Percentiles rank a stretch among this genome's conserved stretches.
Evolutionary conservation across 2,797 vertebrate genomes (phyloP).

Genomic region (Smutsia gigantea): DNA sequence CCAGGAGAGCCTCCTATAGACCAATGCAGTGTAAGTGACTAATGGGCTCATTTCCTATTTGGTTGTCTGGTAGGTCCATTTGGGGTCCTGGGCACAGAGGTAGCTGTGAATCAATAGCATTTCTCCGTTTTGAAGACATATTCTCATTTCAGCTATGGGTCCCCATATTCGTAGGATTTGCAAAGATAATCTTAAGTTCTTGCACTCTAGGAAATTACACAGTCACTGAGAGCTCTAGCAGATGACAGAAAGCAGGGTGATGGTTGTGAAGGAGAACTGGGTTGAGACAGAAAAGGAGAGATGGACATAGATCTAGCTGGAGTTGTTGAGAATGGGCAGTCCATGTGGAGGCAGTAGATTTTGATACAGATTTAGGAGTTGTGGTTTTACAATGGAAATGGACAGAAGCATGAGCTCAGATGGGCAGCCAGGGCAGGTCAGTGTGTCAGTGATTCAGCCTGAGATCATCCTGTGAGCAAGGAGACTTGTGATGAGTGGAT

Average conservation of each 20-base stretch:
- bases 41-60: background rate
- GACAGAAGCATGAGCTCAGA: background rate
- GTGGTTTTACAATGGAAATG: background rate
- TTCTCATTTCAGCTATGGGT: background rate
- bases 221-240: background rate
- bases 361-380: background rate
- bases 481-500: background rate
- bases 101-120: background rate
- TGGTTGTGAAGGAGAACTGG: background rate
- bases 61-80: background rate
- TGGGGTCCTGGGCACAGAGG: background rate
- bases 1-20: background rate
- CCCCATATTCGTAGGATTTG: background rate
- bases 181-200: background rate
- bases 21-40: background rate
- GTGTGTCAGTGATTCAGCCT: background rate
- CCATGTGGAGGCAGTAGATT: background rate
- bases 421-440: background rate
- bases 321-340: background rate
- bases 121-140: background rate
- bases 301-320: background rate
- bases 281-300: background rate
- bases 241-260: background rate
- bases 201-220: background rate
- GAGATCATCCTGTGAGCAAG: background rate